Evolutionary conservation across 2,113 vertebrate species (phyloP), one percentile per base, ranked within the genome.

Genomic region (Rhea americana): DNA sequence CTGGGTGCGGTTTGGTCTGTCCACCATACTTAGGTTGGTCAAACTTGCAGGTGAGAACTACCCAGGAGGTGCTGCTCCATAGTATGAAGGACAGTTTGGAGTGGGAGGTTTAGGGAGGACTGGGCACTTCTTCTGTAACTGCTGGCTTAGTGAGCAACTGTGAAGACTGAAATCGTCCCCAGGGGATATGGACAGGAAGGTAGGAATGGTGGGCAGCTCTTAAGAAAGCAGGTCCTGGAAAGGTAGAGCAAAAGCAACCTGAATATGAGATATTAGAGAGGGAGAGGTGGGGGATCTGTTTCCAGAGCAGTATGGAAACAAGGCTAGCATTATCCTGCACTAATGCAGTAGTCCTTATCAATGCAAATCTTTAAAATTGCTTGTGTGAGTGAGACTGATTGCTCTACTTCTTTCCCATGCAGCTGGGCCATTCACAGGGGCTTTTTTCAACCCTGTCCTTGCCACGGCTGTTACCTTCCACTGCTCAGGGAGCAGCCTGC

Each of bases 391-490:
- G 12, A 43, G 26, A n/a, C 45, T 66, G 25, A 35, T 72, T 78
- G 37, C n/a, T 22, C 3, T 1, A 0, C 17, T 94, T 90, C 86
- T 41, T 81, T 93, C 83, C 73, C 79, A 48, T 21, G 1, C 95
- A 99, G 99, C 98, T 1, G 97, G 94, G 59, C 93, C 97, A 0
- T 98, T 97, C 93, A 99, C 99, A 0, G 98, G 98, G 0, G 98
- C 98, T 18, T 98, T 98, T 96, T 97, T 98, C 82, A 99, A 99
- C 83, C 99, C 99, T 13, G 93, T 98, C 4, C 91, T 99, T 95
- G 98, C 99, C 1, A 95, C 95, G 4, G 97, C 95, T 0, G 56
- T 97, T 82, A 99, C 99, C 51, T 99, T 99, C 96, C 76, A 82
- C 83, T 99, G 99, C 82, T 88, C 98, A 0, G 99, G 99, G n/a